Evolutionary conservation across 35 echinoderm and acorn worm species (phyloP), one percentile per base, ranked within the genome.

Genomic region (Acanthaster planci): DNA sequence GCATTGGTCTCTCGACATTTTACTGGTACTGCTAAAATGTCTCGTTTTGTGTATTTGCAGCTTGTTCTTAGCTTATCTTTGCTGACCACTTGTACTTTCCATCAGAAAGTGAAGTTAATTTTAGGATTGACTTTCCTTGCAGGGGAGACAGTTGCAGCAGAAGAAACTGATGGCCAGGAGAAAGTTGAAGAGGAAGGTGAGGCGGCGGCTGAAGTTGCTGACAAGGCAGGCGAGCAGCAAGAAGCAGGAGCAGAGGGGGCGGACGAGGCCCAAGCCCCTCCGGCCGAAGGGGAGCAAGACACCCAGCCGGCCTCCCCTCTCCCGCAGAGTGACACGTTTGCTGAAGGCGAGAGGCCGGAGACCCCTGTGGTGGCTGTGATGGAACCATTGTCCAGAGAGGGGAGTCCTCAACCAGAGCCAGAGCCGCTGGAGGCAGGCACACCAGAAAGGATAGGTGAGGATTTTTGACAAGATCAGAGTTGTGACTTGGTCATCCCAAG

Each of bases 291-390:
- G 22, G 87, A 81, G 37, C 67, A 27, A 38, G 89, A 97, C 22
- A 83, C 86, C 40, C 81, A 84, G 58, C 77, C 81, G 0, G 38
- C 75, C 50, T 90, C 87, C 58, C 91, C 95, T 31, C 60, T 99
- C 18, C 96, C 96, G 32, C 88, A 99, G 54, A 99, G 92, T 86
- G 92, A 94, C 76, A 99, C 96, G 42, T 99, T 99, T 60, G 84
- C 86, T n/a, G 96, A 99, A n/a, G 96, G 96, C 51, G 96, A 99
- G 35, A 88, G 96, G 77, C 89, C 89, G 19, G 96, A 99, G 82
- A 99, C 96, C 16, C 91, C 92, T 37, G 86, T 87, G 36, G 96
- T 94, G 8, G 87, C 89, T 40, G 96, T 94, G 40, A 87, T 82
- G 27, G 96, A 99, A 78, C 91, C 96, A 60, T 37, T 99, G 31